Percentiles rank a stretch among this genome's conserved stretches.
Evolutionary conservation across 2,888 invertebrate species (phyloP).

Genomic region (Itoplectis maculator): DNA sequence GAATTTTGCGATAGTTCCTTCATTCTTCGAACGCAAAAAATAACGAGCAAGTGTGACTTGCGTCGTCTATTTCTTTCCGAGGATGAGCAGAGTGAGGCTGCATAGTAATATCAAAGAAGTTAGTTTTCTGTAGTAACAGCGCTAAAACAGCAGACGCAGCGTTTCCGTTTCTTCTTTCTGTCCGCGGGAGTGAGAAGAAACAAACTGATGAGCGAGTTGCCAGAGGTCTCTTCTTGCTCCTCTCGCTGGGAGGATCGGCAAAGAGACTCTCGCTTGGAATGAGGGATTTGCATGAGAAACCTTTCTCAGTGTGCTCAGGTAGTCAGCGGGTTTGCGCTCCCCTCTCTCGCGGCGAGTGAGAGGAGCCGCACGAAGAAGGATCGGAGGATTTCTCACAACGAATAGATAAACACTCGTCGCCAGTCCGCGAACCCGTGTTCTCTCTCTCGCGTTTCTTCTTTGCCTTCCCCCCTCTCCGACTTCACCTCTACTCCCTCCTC

Average conservation of each 20-base stretch:
- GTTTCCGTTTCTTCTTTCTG: constrained; percentile 23
- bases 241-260: constrained; percentile 29
- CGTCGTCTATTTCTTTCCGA: background rate
- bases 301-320: constrained; percentile 43
- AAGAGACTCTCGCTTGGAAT: constrained; percentile 53
- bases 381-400: constrained; percentile 54
- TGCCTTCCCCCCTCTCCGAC: background rate
- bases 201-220: constrained; percentile 32
- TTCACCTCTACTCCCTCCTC: constrained; percentile 8
- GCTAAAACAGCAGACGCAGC: constrained; percentile 22
- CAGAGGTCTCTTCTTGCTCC: constrained; percentile 32
- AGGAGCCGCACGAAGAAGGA: constrained; percentile 44
- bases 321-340: constrained; percentile 38
- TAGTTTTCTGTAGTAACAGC: constrained; percentile 26
- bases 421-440: constrained; percentile 60
- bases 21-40: background rate
- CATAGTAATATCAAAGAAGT: background rate
- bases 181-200: constrained; percentile 13
- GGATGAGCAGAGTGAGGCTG: background rate
- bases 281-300: constrained; percentile 63
- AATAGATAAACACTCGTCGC: constrained; percentile 66
- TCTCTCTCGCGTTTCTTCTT: constrained; percentile 56
- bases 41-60: background rate
- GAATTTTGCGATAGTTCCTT: too few relatives aligned
- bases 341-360: background rate